Evolutionary conservation across 2,797 vertebrate genomes (phyloP).

Genomic region (Parauchenoglanis punctatus): DNA sequence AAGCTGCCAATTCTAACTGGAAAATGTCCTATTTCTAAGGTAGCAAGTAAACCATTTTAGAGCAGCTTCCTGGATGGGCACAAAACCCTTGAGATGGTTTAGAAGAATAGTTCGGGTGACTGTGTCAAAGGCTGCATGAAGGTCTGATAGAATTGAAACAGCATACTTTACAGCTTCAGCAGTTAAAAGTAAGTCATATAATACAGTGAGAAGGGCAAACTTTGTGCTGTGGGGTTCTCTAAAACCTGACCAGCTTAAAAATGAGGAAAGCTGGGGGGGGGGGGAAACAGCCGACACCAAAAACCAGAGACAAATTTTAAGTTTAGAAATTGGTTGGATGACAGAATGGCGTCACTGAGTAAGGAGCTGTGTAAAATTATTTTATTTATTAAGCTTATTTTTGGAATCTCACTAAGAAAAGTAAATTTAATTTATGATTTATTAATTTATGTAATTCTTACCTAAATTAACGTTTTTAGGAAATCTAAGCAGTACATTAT

Average conservation of each 20-base stretch:
- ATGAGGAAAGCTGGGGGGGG: not conserved
- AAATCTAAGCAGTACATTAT: not conserved
- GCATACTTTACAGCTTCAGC: not conserved
- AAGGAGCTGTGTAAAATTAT: not conserved
- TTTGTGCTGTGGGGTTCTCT: not conserved
- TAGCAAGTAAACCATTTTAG: not conserved
- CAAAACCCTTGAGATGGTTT: not conserved
- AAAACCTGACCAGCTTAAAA: slow-evolving; percentile 3
- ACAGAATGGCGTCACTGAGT: not conserved
- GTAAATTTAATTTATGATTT: not conserved
- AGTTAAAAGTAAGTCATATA: not conserved
- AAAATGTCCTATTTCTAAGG: not conserved
- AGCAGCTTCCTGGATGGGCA: not conserved
- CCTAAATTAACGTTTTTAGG: not conserved
- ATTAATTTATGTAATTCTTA: not conserved
- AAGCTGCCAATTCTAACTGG: not conserved
- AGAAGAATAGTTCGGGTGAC: not conserved
- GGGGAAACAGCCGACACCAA: not conserved
- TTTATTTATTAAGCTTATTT: not conserved
- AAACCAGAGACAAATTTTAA: not conserved
- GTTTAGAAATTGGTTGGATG: not conserved
- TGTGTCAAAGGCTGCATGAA: not conserved
- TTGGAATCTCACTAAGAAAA: not conserved
- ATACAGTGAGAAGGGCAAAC: not conserved
- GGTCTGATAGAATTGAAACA: not conserved